A percentile compares a stretch with the other conserved stretches of the same genome.
Evolutionary conservation across 2,113 vertebrate species (phyloP).

Genomic region (Malurus cyaneus): DNA sequence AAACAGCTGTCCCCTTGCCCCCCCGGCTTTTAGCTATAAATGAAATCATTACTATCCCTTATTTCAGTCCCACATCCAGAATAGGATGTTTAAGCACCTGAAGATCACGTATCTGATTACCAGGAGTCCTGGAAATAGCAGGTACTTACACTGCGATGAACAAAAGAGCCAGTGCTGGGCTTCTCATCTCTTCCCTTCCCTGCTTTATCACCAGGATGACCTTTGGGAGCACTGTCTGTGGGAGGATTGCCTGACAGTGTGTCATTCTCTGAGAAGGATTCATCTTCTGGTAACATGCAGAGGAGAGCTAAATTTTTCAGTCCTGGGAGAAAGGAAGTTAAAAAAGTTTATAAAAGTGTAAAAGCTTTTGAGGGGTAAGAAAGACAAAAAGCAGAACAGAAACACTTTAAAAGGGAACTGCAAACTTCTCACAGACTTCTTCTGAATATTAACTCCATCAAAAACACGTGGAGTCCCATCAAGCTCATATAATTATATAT

Average conservation of each 20-base stretch:
- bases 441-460: not conserved
- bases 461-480: not conserved
- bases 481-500: not conserved
- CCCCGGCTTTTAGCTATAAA: not conserved
- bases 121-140: not conserved
- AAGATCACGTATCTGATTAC: not conserved
- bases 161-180: not conserved
- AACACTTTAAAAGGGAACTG: not conserved
- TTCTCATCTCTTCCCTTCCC: not conserved
- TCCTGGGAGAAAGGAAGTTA: constrained; percentile 67
- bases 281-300: constrained; percentile 83
- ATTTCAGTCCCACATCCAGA: not conserved
- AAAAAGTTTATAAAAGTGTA: not conserved
- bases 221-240: not conserved
- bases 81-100: not conserved
- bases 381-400: not conserved
- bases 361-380: not conserved
- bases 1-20: not conserved
- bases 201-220: not conserved
- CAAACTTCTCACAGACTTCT: not conserved
- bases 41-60: not conserved
- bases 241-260: constrained; percentile 48
- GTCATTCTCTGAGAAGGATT: constrained; percentile 74
- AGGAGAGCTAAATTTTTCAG: constrained; percentile 88
- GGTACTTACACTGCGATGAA: constrained; percentile 33